Base-by-base conservation (phyloP, 2,113 vertebrate species). In the Heterotis niloticus region DNA sequence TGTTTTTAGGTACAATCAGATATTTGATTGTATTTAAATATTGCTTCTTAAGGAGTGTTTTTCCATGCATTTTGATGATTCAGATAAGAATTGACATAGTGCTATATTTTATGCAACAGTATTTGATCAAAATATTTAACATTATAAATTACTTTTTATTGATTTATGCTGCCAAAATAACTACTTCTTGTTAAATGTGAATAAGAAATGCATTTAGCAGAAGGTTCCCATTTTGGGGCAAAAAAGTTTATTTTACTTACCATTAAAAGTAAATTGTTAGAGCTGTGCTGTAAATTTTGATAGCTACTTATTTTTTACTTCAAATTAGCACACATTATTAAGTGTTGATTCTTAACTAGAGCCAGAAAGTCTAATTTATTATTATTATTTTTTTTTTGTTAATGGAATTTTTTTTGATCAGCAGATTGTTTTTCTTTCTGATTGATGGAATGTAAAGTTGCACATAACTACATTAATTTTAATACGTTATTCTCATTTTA, bases 91-190 rank as follows among this genome's bases (percentile, higher is more conserved):
- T 95, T 96, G 93, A 94, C 95, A 92, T 94, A 94, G 94, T 93
- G 94, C 89, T 90, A 91, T 90, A 91, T 92, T 94, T 92, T 44
- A 44, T 44, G 34, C 34, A 44, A 44, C 34, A 44, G 34, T 44
- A 44, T 44, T 44, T 44, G 34, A 44, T 44, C 34, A 44, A 44
- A 44, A 44, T 44, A 94, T 93, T 94, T 93, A 90, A 92, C 94
- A 44, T 44, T 44, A 44, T 44, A 92, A 94, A 91, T 87, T 93
- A 95, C 94, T 94, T 44, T 44, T 44, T 44, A 44, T 44, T 44
- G 34, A 94, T 94, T 84, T 95, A 95, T 95, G 97, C 96, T 97
- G 96, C 96, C 96, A 95, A 94, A 84, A 91, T 86, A 89, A 89
- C 89, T 92, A 91, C 89, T 89, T 88, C 87, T 89, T 90, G 82